Percentiles rank a stretch among this genome's conserved stretches.
Evolutionary conservation across 1,140 invertebrate species (phyloP).

Genomic region (Sarcophaga peregrina): DNA sequence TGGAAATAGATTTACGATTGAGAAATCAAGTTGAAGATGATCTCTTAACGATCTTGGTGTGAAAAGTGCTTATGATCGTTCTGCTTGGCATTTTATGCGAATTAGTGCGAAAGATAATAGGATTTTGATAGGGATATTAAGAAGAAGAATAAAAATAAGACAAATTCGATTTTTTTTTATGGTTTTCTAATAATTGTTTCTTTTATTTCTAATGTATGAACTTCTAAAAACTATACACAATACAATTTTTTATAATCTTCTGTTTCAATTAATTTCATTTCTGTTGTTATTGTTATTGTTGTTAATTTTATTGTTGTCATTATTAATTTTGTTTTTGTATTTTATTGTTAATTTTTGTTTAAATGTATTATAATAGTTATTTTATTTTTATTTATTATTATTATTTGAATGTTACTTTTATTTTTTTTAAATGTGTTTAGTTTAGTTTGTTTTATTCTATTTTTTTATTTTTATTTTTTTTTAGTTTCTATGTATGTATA

Average conservation of each 20-base stretch:
- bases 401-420: not conserved
- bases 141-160: not conserved
- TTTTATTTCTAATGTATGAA: slow-evolving; percentile 36
- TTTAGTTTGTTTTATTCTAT: too few species aligned
- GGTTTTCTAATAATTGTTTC: slow-evolving; percentile 41
- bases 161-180: slow-evolving; percentile 2
- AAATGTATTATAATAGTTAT: too few species aligned
- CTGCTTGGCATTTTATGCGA: too few species aligned
- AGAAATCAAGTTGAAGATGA: too few species aligned
- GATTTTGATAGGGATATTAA: too few species aligned
- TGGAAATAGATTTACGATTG: too few species aligned
- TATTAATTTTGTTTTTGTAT: slow-evolving; percentile 30
- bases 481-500: not conserved
- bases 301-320: slow-evolving; percentile 22
- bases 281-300: slow-evolving; percentile 7
- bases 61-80: too few species aligned
- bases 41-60: too few species aligned
- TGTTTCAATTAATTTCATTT: not conserved
- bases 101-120: too few species aligned
- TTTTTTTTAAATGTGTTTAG: too few species aligned
- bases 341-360: not conserved
- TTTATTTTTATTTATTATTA: slow-evolving; percentile 21
- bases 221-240: slow-evolving; percentile 42
- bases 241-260: slow-evolving; percentile 34
- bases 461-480: too few species aligned